Evolutionary conservation across 2,888 invertebrate species (phyloP).

Genomic region (Clostera curtula): DNA sequence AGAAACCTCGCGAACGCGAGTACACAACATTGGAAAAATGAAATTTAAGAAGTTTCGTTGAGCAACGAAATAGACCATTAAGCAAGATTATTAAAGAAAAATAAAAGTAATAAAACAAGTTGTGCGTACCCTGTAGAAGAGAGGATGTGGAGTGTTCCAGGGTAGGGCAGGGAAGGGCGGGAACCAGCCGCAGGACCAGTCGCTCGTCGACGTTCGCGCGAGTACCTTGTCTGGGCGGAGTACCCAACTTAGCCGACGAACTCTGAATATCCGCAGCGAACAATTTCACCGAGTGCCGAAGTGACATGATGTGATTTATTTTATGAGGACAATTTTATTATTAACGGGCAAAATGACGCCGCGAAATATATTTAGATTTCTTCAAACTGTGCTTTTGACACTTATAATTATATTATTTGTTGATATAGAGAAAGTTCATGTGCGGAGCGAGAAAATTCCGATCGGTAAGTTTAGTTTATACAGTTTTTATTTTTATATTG

Average conservation of each 20-base stretch:
- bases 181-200: slow-evolving; percentile 34
- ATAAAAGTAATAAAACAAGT: slow-evolving; percentile 67
- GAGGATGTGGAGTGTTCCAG: slow-evolving; percentile 32
- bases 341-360: slow-evolving; percentile 26
- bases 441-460: slow-evolving; percentile 34
- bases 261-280: slow-evolving; percentile 11
- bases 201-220: slow-evolving; percentile 35
- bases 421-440: slow-evolving; percentile 26
- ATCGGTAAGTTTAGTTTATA: slow-evolving; percentile 55
- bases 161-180: slow-evolving; percentile 44
- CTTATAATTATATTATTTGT: slow-evolving; percentile 36
- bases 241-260: slow-evolving; percentile 2
- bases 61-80: slow-evolving; percentile 60
- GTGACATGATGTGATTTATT: slow-evolving; percentile 30
- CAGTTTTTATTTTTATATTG: no score
- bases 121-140: slow-evolving; percentile 52
- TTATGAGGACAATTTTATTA: slow-evolving; percentile 2
- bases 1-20: slow-evolving; percentile 33
- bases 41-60: slow-evolving; percentile 55
- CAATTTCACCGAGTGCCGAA: slow-evolving; percentile 21
- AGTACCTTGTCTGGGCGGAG: slow-evolving; percentile 16
- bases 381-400: slow-evolving; percentile 35
- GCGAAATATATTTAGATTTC: slow-evolving; percentile 30
- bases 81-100: slow-evolving; percentile 68
- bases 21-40: slow-evolving; percentile 35